A percentile compares a stretch with the other conserved stretches of the same genome.
These are phyloP conservation scores for Conopomorpha cramerella DNA, from an alignment of 1,140 invertebrate genomes.

Conservation along the genomic window DNA sequence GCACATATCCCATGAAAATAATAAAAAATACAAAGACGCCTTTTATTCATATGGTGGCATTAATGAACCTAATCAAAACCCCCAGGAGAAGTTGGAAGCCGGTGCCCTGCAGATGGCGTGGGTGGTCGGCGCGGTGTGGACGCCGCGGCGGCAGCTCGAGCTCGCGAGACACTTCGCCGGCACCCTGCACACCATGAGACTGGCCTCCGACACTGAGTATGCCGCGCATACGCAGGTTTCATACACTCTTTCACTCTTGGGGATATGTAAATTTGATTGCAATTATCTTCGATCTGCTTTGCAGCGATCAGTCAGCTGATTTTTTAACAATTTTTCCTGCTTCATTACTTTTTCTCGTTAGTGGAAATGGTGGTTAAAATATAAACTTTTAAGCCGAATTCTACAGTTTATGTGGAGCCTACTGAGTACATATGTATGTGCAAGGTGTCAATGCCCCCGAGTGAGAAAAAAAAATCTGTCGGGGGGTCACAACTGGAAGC, in stretches of 20 bases:
- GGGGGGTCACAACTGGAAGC: too few species aligned
- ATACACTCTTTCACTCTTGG: too few species aligned
- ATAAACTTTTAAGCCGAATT: neutral
- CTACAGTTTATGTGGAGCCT: neutral
- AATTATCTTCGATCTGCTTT: neutral
- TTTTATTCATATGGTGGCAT: too few species aligned
- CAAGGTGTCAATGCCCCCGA: too few species aligned
- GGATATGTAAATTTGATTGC: neutral
- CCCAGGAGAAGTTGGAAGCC: constrained; percentile 35
- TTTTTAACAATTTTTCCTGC: neutral
- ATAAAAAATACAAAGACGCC: too few species aligned
- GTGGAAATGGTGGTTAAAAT: neutral
- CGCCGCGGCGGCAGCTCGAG: constrained; percentile 29
- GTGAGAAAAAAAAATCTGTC: too few species aligned
- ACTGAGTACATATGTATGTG: neutral
- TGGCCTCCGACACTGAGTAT: constrained; percentile 35
- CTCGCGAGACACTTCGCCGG: constrained; percentile 35
- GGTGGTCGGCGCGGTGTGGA: constrained; percentile 44
- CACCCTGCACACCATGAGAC: constrained; percentile 29
- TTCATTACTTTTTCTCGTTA: neutral
- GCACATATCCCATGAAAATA: too few species aligned
- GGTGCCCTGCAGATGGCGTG: constrained; percentile 41
- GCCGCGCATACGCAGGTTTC: constrained; percentile 23
- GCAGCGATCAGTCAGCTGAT: neutral
- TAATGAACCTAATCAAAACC: neutral